Conservation (phyloP, 1,140 invertebrate species). For the Caenorhabditis brenneri region DNA sequence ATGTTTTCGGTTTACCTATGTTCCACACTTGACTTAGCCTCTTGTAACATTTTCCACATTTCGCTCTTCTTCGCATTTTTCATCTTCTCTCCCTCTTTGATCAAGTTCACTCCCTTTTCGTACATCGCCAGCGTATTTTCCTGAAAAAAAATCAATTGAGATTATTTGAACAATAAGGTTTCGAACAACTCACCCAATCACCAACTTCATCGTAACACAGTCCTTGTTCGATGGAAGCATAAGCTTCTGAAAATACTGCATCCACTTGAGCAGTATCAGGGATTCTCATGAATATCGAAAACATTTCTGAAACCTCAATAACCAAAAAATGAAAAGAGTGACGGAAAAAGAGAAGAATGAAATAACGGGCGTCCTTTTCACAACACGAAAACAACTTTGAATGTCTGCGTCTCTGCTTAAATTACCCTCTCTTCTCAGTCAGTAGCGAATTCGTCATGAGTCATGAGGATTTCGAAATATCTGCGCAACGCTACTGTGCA, state of each 20-base stretch:
- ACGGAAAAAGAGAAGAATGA: not conserved
- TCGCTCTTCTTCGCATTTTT: conserved; percentile 51
- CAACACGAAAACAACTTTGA: not conserved
- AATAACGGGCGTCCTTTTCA: not conserved
- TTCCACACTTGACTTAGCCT: conserved; percentile 50
- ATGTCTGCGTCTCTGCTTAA: not conserved
- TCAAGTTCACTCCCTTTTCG: conserved; percentile 55
- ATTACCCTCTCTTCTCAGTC: not conserved
- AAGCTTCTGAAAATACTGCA: conserved; percentile 52
- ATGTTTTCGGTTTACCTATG: not conserved
- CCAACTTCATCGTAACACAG: conserved; percentile 55
- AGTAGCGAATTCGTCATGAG: not conserved
- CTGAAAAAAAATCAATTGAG: conserved; percentile 36
- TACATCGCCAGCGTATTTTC: conserved; percentile 57
- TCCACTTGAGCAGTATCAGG: conserved; percentile 49
- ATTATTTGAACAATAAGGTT: not conserved
- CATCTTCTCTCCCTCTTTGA: conserved; percentile 51
- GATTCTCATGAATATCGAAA: conserved; percentile 36
- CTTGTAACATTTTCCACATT: conserved; percentile 51
- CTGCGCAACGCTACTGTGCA: not conserved
- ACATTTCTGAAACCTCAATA: conserved; percentile 5
- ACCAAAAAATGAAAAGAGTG: not conserved
- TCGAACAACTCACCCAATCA: conserved; percentile 44
- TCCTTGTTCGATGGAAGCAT: conserved; percentile 58
- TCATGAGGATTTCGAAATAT: not conserved